Evolutionary conservation across 2,888 invertebrate species (phyloP).

Genomic region (Temnothorax ravouxi): DNA sequence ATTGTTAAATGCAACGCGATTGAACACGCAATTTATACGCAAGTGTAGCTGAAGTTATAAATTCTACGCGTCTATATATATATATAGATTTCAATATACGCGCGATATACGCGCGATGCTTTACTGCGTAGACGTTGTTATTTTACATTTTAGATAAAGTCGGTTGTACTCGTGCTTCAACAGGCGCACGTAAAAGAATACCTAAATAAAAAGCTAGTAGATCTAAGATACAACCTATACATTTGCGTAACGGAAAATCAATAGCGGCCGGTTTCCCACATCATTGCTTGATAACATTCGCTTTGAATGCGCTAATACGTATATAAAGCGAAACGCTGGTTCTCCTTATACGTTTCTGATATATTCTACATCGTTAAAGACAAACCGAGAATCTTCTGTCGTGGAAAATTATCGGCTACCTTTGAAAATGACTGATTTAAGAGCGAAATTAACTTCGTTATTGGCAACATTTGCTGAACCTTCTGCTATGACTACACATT

Average conservation of each 20-base stretch:
- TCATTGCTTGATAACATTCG: conserved; percentile 3
- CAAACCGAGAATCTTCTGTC: background rate
- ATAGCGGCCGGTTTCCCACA: background rate
- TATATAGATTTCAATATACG: background rate
- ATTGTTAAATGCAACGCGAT: conserved; percentile 65
- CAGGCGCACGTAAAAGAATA: background rate
- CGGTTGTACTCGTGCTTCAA: no score
- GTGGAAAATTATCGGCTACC: background rate
- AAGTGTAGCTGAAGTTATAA: conserved; percentile 57
- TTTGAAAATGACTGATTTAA: background rate
- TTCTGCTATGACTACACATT: background rate
- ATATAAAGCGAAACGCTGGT: background rate
- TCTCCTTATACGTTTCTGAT: background rate
- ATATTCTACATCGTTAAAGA: background rate
- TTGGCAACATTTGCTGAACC: background rate
- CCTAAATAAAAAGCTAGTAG: background rate
- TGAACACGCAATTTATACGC: conserved; percentile 68
- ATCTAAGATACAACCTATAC: background rate
- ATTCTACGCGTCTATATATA: conserved; percentile 1
- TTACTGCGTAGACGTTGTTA: background rate
- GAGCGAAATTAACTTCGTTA: background rate
- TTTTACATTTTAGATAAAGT: conserved; percentile 17
- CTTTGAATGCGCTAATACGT: conserved; percentile 6
- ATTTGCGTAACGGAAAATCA: conserved; percentile 31
- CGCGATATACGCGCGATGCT: background rate